phyloP scores from a whole-genome alignment of 2,797 vertebrate species.

The Psittacula derbiana region DNA sequence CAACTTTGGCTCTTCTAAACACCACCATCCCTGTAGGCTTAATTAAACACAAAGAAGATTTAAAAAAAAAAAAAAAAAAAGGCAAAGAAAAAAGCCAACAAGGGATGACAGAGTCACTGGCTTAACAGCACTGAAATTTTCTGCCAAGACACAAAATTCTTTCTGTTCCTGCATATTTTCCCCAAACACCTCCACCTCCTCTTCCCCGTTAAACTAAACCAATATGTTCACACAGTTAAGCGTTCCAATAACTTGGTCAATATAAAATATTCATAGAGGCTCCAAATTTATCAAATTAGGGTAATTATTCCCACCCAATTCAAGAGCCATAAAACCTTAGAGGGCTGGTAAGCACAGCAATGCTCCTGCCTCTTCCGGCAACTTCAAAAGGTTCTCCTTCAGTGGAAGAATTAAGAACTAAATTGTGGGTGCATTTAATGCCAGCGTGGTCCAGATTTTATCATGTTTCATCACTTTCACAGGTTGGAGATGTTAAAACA shows the following conservation, averaged over 20 bases:
- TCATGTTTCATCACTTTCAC: not conserved
- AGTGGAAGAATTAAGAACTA: not conserved
- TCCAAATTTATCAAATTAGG: conserved; percentile 4
- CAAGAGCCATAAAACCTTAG: not conserved
- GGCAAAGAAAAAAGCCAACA: not conserved
- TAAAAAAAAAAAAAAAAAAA: not conserved
- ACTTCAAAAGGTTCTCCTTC: not conserved
- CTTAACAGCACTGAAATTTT: conserved; percentile 14
- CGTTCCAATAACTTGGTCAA: conserved; percentile 26
- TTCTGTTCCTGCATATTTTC: conserved; percentile 55
- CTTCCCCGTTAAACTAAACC: conserved; percentile 47
- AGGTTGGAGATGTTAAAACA: conserved; percentile 34
- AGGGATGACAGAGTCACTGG: conserved; percentile 2
- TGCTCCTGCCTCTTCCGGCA: not conserved
- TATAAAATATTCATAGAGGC: conserved; percentile 44
- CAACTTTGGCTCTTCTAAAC: not conserved
- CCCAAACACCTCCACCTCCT: conserved; percentile 58
- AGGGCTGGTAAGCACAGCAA: not conserved
- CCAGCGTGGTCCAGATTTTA: not conserved
- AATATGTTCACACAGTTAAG: conserved; percentile 56
- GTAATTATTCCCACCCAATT: not conserved
- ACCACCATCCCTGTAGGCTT: not conserved
- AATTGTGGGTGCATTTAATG: not conserved
- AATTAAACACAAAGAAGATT: conserved; percentile 28
- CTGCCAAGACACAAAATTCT: conserved; percentile 50